A percentile compares a stretch with the other conserved stretches of the same genome.
phyloP scores from a whole-genome alignment of 1,140 invertebrate genomes.

The Sycophaga agraensis region DNA sequence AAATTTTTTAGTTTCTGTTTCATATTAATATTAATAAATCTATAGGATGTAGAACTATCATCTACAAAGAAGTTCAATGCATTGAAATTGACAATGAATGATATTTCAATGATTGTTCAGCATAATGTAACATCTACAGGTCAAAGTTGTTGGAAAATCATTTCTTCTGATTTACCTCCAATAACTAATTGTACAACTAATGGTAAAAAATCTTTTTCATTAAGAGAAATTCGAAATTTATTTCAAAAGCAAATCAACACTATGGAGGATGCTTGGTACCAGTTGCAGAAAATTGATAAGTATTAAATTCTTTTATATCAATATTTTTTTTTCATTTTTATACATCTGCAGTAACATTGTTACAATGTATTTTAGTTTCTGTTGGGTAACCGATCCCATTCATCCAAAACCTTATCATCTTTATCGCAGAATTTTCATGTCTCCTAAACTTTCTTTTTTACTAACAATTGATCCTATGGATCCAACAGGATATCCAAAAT shows the following conservation, averaged over 20 bases:
- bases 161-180: constrained; percentile 46
- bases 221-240: constrained; percentile 35
- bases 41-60: constrained; percentile 29
- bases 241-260: constrained; percentile 40
- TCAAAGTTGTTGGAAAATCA: constrained; percentile 41
- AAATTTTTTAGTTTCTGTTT: constrained; percentile 14
- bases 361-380: constrained; percentile 37
- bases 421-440: constrained; percentile 48
- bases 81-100: constrained; percentile 39
- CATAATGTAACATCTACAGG: constrained; percentile 31
- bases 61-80: constrained; percentile 27
- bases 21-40: constrained; percentile 13
- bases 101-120: constrained; percentile 36
- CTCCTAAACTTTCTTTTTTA: constrained; percentile 44
- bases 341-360: no score
- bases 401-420: constrained; percentile 48
- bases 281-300: constrained; percentile 47
- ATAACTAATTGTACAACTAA: constrained; percentile 31
- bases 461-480: constrained; percentile 46
- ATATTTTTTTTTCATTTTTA: not conserved
- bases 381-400: constrained; percentile 48
- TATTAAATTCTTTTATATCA: constrained; percentile 27
- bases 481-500: constrained; percentile 40
- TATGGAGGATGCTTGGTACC: constrained; percentile 39
- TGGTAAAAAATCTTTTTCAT: constrained; percentile 33